phyloP scores from a whole-genome alignment of 2,888 invertebrate species.

The Drosophila picticornis region DNA sequence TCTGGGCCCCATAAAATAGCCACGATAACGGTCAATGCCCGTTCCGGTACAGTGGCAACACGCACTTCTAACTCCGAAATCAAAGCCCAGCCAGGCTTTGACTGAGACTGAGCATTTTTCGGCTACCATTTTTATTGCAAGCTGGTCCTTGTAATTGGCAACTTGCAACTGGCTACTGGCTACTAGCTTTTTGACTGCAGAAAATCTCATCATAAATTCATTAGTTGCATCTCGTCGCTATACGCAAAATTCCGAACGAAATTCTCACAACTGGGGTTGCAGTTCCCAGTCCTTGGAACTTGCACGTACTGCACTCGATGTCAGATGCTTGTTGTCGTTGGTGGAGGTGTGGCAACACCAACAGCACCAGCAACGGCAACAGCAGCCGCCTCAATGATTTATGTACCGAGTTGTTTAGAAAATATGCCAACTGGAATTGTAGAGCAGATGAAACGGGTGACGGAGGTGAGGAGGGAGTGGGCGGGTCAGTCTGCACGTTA shows the following conservation, averaged over 20 bases:
- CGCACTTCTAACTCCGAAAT: conserved; percentile 47
- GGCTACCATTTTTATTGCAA: conserved; percentile 50
- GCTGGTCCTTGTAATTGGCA: conserved; percentile 31
- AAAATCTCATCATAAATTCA: conserved; percentile 81
- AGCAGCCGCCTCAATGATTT: conserved; percentile 71
- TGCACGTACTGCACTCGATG: conserved; percentile 12
- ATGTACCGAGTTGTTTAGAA: conserved; percentile 78
- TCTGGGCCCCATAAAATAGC: conserved; percentile 78
- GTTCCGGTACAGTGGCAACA: conserved; percentile 26
- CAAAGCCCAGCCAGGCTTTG: conserved; percentile 15
- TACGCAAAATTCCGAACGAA: conserved; percentile 64
- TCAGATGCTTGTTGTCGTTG: conserved; percentile 69
- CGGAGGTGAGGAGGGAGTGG: background rate
- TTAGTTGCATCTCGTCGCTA: conserved; percentile 71
- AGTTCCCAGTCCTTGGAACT: conserved; percentile 21
- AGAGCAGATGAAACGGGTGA: background rate
- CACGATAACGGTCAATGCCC: conserved; percentile 77
- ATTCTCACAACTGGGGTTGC: conserved; percentile 13
- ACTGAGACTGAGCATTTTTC: conserved; percentile 25
- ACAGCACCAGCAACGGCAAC: conserved; percentile 14
- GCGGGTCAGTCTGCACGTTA: conserved; percentile 32
- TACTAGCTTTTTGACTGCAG: conserved; percentile 64
- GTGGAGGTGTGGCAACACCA: conserved; percentile 60
- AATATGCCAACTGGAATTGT: conserved; percentile 68
- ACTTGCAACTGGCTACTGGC: conserved; percentile 39